These are phyloP conservation scores for Elephas maximus DNA, from an alignment of 2,113 vertebrate genomes.

Conservation along the genomic window DNA sequence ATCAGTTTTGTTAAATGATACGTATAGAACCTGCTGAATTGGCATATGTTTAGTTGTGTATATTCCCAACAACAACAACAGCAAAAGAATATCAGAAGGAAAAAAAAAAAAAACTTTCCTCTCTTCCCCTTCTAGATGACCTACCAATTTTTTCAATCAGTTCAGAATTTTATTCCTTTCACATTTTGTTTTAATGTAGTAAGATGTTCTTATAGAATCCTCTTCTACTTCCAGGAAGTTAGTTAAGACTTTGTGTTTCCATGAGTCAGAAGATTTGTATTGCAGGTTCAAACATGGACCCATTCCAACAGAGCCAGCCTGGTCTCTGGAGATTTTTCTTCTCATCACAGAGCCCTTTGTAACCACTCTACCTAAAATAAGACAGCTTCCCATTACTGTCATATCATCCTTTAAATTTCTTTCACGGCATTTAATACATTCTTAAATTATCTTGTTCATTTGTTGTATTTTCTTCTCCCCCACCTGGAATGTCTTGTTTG, in stretches of 20 bases:
- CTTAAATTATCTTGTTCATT: conserved; percentile 19
- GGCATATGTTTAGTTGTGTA: too few relatives aligned
- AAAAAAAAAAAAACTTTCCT: too few relatives aligned
- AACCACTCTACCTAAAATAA: not conserved
- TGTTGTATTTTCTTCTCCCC: not conserved
- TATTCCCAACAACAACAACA: too few relatives aligned
- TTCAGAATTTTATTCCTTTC: conserved; percentile 46
- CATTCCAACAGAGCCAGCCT: not conserved
- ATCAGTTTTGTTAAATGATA: too few relatives aligned
- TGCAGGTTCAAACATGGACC: not conserved
- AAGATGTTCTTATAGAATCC: not conserved
- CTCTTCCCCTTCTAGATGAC: not conserved
- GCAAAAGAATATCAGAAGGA: too few relatives aligned
- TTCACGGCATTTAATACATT: not conserved
- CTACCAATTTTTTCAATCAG: not conserved
- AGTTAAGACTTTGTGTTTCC: not conserved
- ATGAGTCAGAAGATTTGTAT: not conserved
- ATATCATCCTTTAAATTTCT: not conserved
- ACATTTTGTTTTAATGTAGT: not conserved
- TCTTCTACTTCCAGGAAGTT: not conserved
- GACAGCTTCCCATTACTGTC: not conserved
- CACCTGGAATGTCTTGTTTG: not conserved
- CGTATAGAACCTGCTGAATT: too few relatives aligned
- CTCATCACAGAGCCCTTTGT: not conserved
- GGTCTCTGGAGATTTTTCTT: not conserved